A percentile compares a stretch with the other conserved stretches of the same genome.
Conservation (phyloP, 2,888 invertebrate genomes). For the Trisateles emortualis region DNA sequence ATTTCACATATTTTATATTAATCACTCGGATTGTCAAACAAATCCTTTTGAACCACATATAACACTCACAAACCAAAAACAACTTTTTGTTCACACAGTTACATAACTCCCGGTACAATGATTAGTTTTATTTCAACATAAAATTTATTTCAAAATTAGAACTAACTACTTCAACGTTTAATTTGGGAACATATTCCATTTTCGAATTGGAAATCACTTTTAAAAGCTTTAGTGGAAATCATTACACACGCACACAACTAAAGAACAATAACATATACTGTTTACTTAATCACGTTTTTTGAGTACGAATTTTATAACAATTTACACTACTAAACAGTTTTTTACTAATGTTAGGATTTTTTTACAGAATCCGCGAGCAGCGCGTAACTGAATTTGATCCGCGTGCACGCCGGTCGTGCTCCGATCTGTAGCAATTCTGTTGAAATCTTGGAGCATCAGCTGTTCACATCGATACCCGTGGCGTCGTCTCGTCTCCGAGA, state of each 20-base stretch:
- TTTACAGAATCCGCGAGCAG: slow-evolving; percentile 8
- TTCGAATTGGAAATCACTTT: background rate
- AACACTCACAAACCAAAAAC: background rate
- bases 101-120: background rate
- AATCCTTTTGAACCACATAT: background rate
- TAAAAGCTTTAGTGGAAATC: background rate
- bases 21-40: slow-evolving; percentile 1
- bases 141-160: background rate
- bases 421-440: slow-evolving; percentile 51
- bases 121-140: background rate
- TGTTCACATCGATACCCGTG: slow-evolving; percentile 80
- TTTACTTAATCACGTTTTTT: background rate
- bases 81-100: background rate
- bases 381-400: slow-evolving; percentile 39
- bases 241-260: background rate
- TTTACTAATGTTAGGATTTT: background rate
- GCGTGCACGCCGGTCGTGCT: slow-evolving; percentile 45
- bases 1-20: background rate
- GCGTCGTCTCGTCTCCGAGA: slow-evolving; percentile 80
- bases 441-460: slow-evolving; percentile 77
- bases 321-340: background rate
- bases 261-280: background rate
- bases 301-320: background rate
- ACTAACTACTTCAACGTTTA: background rate
- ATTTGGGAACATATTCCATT: background rate